These are phyloP conservation scores for Anseranas semipalmata DNA, from an alignment of 2,113 vertebrate genomes.

Conservation along the genomic window DNA sequence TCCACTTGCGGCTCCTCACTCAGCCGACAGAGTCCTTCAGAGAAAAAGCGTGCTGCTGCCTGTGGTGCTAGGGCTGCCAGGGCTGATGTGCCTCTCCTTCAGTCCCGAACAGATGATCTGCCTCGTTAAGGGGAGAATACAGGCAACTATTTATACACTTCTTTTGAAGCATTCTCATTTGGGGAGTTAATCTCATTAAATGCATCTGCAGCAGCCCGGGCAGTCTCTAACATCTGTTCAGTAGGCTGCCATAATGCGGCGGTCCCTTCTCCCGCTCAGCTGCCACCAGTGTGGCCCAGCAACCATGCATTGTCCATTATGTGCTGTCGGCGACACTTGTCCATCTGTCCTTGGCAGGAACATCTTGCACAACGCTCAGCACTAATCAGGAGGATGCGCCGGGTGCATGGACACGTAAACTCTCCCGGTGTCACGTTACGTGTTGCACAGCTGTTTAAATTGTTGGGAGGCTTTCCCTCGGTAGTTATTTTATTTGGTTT, in stretches of 20 bases:
- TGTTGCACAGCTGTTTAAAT: conserved; percentile 35
- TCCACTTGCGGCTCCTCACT: accelerated
- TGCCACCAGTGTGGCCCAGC: accelerated
- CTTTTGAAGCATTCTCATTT: not conserved
- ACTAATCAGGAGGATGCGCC: not conserved
- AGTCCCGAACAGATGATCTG: not conserved
- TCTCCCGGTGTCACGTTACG: not conserved
- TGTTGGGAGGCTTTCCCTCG: not conserved
- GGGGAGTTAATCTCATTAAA: not conserved
- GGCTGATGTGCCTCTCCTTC: not conserved
- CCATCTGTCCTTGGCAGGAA: not conserved
- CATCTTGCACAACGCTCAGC: accelerated
- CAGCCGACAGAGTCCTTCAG: not conserved
- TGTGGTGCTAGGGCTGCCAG: not conserved
- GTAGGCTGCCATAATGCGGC: not conserved
- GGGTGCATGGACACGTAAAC: not conserved
- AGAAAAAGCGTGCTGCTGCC: not conserved
- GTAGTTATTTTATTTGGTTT: conserved; percentile 29
- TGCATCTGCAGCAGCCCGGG: not conserved
- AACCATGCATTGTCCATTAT: accelerated
- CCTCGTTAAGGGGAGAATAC: not conserved
- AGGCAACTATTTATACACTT: not conserved
- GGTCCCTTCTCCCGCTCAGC: not conserved
- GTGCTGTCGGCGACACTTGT: accelerated
- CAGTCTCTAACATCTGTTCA: not conserved